These are phyloP conservation scores for Pagrus major DNA, from an alignment of 2,113 vertebrate species.

Conservation along the genomic window DNA sequence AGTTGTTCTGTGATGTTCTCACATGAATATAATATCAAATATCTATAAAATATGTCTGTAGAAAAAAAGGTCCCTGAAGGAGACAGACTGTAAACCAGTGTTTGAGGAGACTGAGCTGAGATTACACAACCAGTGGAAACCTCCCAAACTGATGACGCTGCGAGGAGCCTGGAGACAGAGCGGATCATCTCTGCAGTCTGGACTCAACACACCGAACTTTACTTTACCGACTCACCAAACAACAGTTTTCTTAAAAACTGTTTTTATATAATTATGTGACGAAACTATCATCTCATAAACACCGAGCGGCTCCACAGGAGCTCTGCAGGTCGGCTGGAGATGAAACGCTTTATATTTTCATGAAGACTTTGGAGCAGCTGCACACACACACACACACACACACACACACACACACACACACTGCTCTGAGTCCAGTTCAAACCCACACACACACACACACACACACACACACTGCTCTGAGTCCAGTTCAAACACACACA, in stretches of 20 bases:
- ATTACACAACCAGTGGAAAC: background rate
- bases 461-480: slow-evolving; percentile 26
- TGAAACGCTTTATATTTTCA: background rate
- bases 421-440: no score
- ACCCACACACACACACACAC: slow-evolving; percentile 37
- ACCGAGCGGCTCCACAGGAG: background rate
- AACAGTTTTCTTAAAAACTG: background rate
- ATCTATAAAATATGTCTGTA: no score
- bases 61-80: no score
- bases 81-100: no score
- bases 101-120: no score
- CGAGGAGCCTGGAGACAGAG: background rate
- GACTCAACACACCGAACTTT: background rate
- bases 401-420: slow-evolving; percentile 36
- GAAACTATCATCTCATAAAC: background rate
- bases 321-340: background rate
- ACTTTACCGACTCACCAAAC: background rate
- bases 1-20: no score
- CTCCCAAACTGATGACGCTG: background rate
- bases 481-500: slow-evolving; percentile 39
- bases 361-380: background rate
- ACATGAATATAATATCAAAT: no score
- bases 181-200: background rate
- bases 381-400: slow-evolving; percentile 34
- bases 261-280: background rate